phyloP scores from a whole-genome alignment of 2,888 invertebrate genomes.

The Cinara cedri region DNA sequence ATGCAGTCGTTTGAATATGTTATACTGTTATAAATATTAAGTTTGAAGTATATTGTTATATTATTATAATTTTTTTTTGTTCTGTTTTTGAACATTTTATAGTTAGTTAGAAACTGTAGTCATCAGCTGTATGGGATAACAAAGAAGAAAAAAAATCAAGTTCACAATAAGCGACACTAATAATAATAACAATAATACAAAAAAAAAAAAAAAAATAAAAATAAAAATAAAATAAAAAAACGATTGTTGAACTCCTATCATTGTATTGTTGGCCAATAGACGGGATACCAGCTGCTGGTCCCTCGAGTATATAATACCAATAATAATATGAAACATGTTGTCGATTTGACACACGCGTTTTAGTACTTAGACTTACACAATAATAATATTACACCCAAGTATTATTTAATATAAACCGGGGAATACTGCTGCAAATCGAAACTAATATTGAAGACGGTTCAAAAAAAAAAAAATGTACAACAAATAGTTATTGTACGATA shows the following conservation, averaged over 20 bases:
- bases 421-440: not conserved
- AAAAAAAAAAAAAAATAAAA: not conserved
- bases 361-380: not conserved
- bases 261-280: slow-evolving; percentile 17
- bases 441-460: not conserved
- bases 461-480: not conserved
- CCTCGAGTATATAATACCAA: too few relatives aligned
- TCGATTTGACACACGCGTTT: slow-evolving; percentile 31
- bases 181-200: slow-evolving; percentile 16
- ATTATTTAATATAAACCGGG: not conserved
- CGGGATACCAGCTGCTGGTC: slow-evolving; percentile 17
- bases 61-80: too few relatives aligned
- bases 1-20: too few relatives aligned
- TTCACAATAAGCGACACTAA: slow-evolving; percentile 9
- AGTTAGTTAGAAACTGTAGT: too few relatives aligned
- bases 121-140: not conserved
- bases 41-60: too few relatives aligned
- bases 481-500: not conserved
- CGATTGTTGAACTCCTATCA: slow-evolving; percentile 19
- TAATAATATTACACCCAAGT: slow-evolving; percentile 1
- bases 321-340: slow-evolving; percentile 21
- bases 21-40: too few relatives aligned
- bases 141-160: not conserved
- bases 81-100: too few relatives aligned
- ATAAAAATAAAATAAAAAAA: not conserved